These are phyloP conservation scores for Dolichoris vasculosae DNA, from an alignment of 1,140 invertebrate species.

Conservation along the genomic window DNA sequence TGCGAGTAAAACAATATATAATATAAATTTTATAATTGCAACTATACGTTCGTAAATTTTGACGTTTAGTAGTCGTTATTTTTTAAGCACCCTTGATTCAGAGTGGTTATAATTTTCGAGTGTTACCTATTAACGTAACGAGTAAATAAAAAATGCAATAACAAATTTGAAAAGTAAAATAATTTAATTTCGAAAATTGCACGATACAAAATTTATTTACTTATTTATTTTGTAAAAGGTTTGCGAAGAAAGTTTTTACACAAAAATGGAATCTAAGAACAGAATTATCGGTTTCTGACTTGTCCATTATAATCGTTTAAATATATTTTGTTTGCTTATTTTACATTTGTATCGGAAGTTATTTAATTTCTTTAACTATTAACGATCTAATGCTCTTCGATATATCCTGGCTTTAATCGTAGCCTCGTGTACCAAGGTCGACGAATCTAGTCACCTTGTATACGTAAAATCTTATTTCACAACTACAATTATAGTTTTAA, in stretches of 20 bases:
- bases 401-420: not conserved
- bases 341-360: not conserved
- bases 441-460: not conserved
- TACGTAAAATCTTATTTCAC: no score
- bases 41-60: not conserved
- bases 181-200: no score
- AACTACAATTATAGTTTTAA: not conserved
- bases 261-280: not conserved
- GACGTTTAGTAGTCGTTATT: not conserved
- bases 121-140: not conserved
- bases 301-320: no score
- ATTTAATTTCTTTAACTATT: no score
- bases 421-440: not conserved
- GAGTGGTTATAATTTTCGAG: not conserved
- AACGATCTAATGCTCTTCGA: no score
- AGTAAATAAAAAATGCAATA: no score
- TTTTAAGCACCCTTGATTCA: not conserved
- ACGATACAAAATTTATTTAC: no score
- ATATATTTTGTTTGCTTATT: not conserved
- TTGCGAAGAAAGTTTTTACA: no score
- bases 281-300: no score
- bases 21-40: not conserved
- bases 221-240: no score
- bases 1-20: not conserved
- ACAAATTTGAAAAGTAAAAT: no score